These are phyloP conservation scores for Gavia stellata DNA, from an alignment of 2,113 vertebrate species.

Conservation along the genomic window DNA sequence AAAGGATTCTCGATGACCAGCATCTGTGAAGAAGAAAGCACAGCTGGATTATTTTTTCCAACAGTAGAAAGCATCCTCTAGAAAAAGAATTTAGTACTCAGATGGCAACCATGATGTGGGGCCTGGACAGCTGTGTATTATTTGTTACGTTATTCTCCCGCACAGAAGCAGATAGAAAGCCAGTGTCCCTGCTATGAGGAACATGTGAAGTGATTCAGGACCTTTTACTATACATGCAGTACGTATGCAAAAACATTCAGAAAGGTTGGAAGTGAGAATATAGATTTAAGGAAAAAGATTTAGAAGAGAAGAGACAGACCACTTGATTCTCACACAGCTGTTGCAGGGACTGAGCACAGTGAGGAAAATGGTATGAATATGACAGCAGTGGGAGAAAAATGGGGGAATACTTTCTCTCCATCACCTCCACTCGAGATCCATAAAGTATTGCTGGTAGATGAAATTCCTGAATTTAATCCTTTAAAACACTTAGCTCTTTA, in stretches of 20 bases:
- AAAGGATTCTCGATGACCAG: background rate
- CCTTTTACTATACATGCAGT: background rate
- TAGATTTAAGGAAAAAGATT: background rate
- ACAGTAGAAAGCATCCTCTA: background rate
- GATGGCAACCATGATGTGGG: background rate
- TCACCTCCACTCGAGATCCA: accelerated
- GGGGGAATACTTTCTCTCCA: background rate
- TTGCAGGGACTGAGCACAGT: background rate
- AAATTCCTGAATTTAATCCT: background rate
- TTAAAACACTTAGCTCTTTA: background rate
- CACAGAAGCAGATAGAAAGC: background rate
- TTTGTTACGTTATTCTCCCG: background rate
- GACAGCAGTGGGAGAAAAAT: background rate
- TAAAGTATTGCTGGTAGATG: background rate
- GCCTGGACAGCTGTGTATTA: background rate
- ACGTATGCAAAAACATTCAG: background rate
- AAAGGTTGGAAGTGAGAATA: background rate
- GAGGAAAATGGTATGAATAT: background rate
- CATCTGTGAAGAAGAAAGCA: background rate
- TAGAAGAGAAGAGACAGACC: background rate
- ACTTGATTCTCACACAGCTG: background rate
- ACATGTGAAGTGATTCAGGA: background rate
- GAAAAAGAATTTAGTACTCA: background rate
- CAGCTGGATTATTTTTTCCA: background rate
- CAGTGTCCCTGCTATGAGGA: background rate